Percentiles rank a stretch among this genome's conserved stretches.
phyloP scores from a whole-genome alignment of 2,888 invertebrate species.

The Odontocolon sp. region DNA sequence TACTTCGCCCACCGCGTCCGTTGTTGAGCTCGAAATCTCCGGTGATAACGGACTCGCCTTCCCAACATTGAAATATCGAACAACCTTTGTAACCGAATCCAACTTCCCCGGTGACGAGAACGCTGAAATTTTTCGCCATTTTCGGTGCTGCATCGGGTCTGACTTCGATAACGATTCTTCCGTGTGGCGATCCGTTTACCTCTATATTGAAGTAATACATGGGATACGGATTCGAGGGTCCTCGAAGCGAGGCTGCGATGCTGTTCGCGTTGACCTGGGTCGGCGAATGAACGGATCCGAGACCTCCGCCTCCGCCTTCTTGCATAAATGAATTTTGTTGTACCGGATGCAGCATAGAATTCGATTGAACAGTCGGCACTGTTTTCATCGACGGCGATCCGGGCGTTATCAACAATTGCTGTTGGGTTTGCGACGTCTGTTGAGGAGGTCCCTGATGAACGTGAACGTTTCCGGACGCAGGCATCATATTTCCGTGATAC shows the following conservation, averaged over 20 bases:
- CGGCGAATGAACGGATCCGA: constrained; percentile 80
- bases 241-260: constrained; percentile 79
- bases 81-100: constrained; percentile 91
- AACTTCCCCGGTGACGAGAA: constrained; percentile 87
- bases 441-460: constrained; percentile 79
- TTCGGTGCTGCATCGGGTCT: constrained; percentile 90
- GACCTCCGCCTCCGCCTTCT: constrained; percentile 64
- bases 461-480: constrained; percentile 79
- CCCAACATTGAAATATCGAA: constrained; percentile 91
- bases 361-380: constrained; percentile 67
- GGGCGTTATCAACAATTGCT: constrained; percentile 75
- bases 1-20: constrained; percentile 90
- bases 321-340: constrained; percentile 77
- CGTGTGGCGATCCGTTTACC: constrained; percentile 86
- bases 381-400: constrained; percentile 77
- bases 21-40: constrained; percentile 92
- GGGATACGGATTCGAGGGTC: constrained; percentile 85
- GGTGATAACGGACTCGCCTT: constrained; percentile 90
- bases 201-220: constrained; percentile 90
- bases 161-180: constrained; percentile 89
- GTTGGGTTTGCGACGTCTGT: constrained; percentile 71
- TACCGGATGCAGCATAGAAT: constrained; percentile 74
- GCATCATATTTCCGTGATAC: constrained; percentile 74
- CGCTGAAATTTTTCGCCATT: constrained; percentile 90
- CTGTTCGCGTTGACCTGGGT: constrained; percentile 75